Base-by-base conservation (phyloP, 2,888 invertebrate genomes). In the Ischnus inquisitorius region DNA sequence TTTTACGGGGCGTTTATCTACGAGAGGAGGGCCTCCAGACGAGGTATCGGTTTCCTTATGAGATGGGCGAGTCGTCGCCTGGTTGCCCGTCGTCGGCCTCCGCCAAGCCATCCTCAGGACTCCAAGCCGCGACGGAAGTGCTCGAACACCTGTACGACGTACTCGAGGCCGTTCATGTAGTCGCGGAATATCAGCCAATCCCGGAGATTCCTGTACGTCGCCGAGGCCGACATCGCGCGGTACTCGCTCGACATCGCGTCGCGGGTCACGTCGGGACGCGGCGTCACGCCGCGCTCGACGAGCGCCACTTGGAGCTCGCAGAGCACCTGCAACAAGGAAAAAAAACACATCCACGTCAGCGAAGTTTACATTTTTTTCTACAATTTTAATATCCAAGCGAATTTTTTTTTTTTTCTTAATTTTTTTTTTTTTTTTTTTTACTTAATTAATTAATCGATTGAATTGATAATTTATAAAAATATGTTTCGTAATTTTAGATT, bases 251-350 rank as follows among this genome's bases (percentile, higher is more conserved):
- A 88, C 94, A 95, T 95, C 34, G 93, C 90, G 60, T 94, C 93
- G 2, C 95, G 92, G 2, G 89, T 90, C 6, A 95, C 93, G 88
- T 95, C 94, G 12, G 88, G 86, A 3, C 92, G 90, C 1, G 87
- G 87, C 6, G 87, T 82, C 6, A 92, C 89, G 2, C 89, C 90
- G 3, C 92, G 92, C 76, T 93, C 93, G 5, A 94, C 94, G 91
- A 95, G 82, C 87, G 94, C 94, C 91, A 95, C 95, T 93, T 96
- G 95, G 74, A 97, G 94, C 92, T 96, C 95, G 92, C 97, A 97
- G 69, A 97, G 94, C 2, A 97, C 95, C 94, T 95, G 93, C 12
- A 88, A 90, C 79, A 83, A 57, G 10, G 16, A 48, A 14, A 16
- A 41, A 14, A 43, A 51, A 81, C 28, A 76, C 41, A 64, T 8